Evolutionary conservation across 92 coral and sea anemone genomes (phyloP).

Genomic region (Pocillopora meandrina): DNA sequence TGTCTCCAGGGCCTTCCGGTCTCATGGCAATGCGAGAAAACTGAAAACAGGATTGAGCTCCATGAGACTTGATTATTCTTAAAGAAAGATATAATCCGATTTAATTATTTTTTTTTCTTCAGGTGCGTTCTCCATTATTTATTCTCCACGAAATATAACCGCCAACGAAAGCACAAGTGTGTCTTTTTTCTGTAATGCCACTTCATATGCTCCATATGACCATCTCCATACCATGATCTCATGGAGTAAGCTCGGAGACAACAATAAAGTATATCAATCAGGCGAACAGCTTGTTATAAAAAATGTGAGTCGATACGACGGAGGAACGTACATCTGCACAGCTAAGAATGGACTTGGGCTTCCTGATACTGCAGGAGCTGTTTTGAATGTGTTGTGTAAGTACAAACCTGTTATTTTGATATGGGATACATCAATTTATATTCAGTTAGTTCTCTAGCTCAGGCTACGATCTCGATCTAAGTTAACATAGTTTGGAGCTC

Average conservation of each 20-base stretch:
- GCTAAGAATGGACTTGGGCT: constrained; percentile 71
- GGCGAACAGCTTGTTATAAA: constrained; percentile 31
- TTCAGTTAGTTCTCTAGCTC: no score
- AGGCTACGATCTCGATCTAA: no score
- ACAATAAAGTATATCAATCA: constrained; percentile 28
- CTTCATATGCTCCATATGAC: constrained; percentile 37
- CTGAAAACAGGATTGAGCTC: no score
- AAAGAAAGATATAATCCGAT: background rate
- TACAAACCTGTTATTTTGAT: background rate
- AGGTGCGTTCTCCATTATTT: constrained; percentile 73
- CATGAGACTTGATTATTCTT: no score
- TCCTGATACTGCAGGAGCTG: constrained; percentile 70
- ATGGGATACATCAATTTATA: no score
- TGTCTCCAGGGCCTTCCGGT: no score
- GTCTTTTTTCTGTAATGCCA: constrained; percentile 71
- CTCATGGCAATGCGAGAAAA: no score
- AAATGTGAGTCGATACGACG: constrained; percentile 42
- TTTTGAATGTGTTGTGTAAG: constrained; percentile 53
- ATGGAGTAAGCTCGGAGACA: constrained; percentile 62
- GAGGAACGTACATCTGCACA: constrained; percentile 65
- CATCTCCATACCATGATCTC: constrained; percentile 8
- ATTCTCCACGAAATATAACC: constrained; percentile 56
- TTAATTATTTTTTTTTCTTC: background rate
- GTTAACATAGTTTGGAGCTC: no score
- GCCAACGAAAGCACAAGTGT: constrained; percentile 50